Percentiles rank a stretch among this genome's conserved stretches.
Evolutionary conservation across 2,113 vertebrate genomes (phyloP).

Genomic region (Talpa occidentalis): DNA sequence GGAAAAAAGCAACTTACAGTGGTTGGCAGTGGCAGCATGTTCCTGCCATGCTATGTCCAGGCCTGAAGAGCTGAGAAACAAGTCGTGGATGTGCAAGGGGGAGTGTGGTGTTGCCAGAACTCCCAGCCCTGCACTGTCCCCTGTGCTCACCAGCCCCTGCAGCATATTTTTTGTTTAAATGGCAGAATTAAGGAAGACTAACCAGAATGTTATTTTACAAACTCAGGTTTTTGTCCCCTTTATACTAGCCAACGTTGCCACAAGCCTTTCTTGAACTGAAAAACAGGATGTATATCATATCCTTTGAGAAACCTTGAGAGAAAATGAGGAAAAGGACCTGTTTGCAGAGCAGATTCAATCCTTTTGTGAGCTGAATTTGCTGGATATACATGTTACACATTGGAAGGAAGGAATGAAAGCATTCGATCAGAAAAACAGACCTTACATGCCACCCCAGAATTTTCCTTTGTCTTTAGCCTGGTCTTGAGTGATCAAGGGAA

Average conservation of each 20-base stretch:
- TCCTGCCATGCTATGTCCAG: neutral
- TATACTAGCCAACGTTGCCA: neutral
- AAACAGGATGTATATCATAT: neutral
- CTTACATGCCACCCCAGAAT: neutral
- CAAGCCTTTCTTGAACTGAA: conserved; percentile 32
- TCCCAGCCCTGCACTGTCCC: fast-evolving
- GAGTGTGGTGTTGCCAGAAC: fast-evolving
- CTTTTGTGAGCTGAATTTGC: neutral
- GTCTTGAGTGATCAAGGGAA: neutral
- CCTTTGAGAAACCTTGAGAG: conserved; percentile 39
- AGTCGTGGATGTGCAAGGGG: neutral
- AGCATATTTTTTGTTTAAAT: neutral
- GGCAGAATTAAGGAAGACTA: neutral
- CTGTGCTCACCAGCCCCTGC: neutral
- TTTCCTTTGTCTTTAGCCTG: neutral
- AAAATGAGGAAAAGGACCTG: neutral
- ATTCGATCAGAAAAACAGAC: neutral
- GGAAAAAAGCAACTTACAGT: neutral
- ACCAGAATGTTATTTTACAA: neutral
- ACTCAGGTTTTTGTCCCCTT: neutral
- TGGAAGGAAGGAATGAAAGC: neutral
- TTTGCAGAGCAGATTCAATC: neutral
- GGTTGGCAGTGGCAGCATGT: neutral
- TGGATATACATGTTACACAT: neutral
- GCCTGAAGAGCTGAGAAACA: neutral